Conservation (phyloP, 2,888 invertebrate genomes). For the Drosophila subquinaria region DNA sequence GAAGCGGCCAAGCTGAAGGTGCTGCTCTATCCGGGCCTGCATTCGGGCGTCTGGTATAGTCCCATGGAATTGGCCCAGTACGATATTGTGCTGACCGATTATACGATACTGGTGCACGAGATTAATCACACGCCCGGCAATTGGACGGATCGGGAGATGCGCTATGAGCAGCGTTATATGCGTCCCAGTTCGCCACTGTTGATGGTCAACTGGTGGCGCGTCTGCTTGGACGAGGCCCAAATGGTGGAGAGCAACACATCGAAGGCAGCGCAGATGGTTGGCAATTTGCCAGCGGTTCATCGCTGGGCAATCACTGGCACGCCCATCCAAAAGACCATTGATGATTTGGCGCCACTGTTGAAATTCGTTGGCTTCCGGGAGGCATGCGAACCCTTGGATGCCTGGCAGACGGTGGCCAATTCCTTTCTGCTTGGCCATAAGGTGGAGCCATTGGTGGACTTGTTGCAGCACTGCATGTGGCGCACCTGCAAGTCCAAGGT, state of each 20-base stretch:
- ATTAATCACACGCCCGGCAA: constrained; percentile 87
- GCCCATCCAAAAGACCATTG: constrained; percentile 88
- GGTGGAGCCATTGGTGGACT: constrained; percentile 56
- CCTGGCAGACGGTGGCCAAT: constrained; percentile 76
- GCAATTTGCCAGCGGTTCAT: constrained; percentile 86
- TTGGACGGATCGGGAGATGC: constrained; percentile 83
- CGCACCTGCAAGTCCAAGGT: constrained; percentile 90
- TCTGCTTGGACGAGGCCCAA: constrained; percentile 93
- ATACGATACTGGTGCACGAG: constrained; percentile 88
- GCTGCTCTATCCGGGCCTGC: constrained; percentile 86
- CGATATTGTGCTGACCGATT: constrained; percentile 91
- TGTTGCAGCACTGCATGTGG: constrained; percentile 86
- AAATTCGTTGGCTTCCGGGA: constrained; percentile 85
- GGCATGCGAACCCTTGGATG: constrained; percentile 61
- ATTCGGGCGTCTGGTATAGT: constrained; percentile 84
- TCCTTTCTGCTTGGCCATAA: constrained; percentile 68
- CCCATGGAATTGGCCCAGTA: constrained; percentile 88
- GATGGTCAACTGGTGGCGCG: constrained; percentile 91
- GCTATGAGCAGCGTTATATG: constrained; percentile 88
- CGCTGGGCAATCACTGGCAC: constrained; percentile 93
- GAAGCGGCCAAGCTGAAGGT: constrained; percentile 84
- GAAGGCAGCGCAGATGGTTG: constrained; percentile 86
- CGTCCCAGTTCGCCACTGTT: constrained; percentile 89
- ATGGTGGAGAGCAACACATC: constrained; percentile 89
- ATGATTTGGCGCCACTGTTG: constrained; percentile 85